Evolutionary conservation across 2,888 invertebrate genomes (phyloP).

Genomic region (Monoplex corrugatus): DNA sequence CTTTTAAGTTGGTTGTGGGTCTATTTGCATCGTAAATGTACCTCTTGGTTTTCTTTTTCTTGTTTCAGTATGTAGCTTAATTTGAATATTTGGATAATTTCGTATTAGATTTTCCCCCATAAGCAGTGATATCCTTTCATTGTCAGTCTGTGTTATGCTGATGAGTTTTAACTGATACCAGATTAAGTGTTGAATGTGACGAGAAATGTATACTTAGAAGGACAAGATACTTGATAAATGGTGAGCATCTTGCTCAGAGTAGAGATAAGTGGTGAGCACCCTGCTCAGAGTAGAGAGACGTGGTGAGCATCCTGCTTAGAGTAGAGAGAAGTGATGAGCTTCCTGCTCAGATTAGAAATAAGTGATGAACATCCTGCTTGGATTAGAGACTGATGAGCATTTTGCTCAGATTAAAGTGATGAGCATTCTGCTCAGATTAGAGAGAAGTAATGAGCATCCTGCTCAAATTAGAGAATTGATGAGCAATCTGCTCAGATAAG

Average conservation of each 20-base stretch:
- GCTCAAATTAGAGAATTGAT: background rate
- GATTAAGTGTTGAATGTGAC: background rate
- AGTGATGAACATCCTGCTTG: no score
- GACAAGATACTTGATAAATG: background rate
- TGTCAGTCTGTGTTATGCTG: background rate
- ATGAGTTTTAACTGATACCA: background rate
- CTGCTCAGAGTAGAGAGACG: background rate
- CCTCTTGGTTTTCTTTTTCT: constrained; percentile 14
- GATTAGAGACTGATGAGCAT: background rate
- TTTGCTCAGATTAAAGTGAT: background rate
- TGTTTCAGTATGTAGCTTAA: background rate
- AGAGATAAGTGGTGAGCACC: background rate
- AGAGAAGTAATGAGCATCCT: background rate
- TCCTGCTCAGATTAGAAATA: no score
- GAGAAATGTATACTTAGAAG: background rate
- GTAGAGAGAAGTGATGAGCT: background rate
- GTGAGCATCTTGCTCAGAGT: background rate
- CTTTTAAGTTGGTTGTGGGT: constrained; percentile 50
- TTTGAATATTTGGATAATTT: background rate
- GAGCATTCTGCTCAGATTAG: background rate
- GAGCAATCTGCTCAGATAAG: background rate
- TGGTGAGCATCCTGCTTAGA: background rate
- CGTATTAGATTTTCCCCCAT: background rate
- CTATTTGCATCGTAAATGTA: constrained; percentile 45
- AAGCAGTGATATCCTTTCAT: background rate